Evolutionary conservation across 2,888 invertebrate species (phyloP), one percentile per base, ranked within the genome.

Genomic region (Argynnis bischoffii): DNA sequence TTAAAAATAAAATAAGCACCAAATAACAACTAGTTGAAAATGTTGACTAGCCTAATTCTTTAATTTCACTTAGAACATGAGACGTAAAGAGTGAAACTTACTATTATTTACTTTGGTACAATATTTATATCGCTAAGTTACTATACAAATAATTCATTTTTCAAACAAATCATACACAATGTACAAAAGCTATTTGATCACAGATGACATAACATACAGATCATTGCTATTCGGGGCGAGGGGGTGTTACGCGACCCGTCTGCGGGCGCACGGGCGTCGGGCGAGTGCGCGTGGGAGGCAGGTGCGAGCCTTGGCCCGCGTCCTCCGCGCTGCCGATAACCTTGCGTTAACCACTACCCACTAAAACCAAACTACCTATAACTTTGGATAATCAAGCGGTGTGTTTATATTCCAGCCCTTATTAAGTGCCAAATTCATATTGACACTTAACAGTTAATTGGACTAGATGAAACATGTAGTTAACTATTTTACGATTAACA

Each of bases 321-420:
- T 85, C 88, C 89, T 86, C 81, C 82, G 79, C 81, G 75, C 78
- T 84, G 83, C 81, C 81, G 83, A 82, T 80, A 87, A 83, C 88
- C 89, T 87, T 87, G 87, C 77, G 63, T 55, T 69, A 66, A 60
- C 65, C 65, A 64, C 69, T 66, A 66, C 64, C 60, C 47, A 60
- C 63, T 67, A 66, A 18, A 55, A n/a, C n/a, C n/a, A n/a, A 55
- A 50, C 69, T 56, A 47, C 60, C 51, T 55, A 66, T 63, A 57
- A 55, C 50, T 18, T 41, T 41, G 57, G 64, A 66, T 69, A 35
- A 59, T 64, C 57, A 61, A 70, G 59, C 51, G 48, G 50, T 5
- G n/a, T 50, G 31, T 69, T 66, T 57, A 57, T 57, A 41, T 41
- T 41, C 35, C 26, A 26, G 56, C 14, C 21, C 47, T 47, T 15